Base-by-base conservation (phyloP, 2,888 invertebrate genomes). In the Tethea ocularis region DNA sequence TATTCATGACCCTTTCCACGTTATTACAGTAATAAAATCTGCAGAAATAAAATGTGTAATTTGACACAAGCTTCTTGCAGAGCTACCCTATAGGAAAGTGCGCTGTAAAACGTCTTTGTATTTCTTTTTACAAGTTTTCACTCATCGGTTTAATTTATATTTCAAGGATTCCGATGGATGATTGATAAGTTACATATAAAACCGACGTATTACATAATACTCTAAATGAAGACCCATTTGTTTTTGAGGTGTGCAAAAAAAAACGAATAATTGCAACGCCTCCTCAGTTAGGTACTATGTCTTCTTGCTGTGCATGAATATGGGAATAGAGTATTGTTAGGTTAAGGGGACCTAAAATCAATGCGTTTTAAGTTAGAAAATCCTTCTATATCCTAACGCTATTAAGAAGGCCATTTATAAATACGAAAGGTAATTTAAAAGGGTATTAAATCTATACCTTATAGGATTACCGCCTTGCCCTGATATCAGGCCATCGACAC, bases 1-100 rank as follows among this genome's bases (percentile, higher is more conserved):
- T 84, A 87, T 84, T 84, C 81, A 83, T 78, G 74, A 77, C 74
- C 77, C 70, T 80, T 78, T 75, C 76, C 75, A 63, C 73, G 78
- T 88, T 89, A 88, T 87, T 86, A 80, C 86, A 81, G 79, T 87
- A 87, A 86, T 89, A 89, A 89, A 89, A 84, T 81, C 82, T 76
- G 78, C 62, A 74, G 78, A 86, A 88, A 86, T 88, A 88, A 88
- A 87, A 88, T 86, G 75, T 76, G 84, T 80, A 83, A 89, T 88
- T 87, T 83, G 82, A 84, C 79, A 82, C 80, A 79, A 86, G 79
- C 82, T 78, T 81, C 82, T 84, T 80, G 81, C 69, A 77, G 78
- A 78, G 75, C 75, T 61, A 64, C 66, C 73, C 72, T 75, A 74
- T 82, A 79, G 71, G n/a, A n/a, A n/a, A n/a, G 71, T 66, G 79